Conservation (phyloP, 2,888 invertebrate species). For the Epistrophe eligans region DNA sequence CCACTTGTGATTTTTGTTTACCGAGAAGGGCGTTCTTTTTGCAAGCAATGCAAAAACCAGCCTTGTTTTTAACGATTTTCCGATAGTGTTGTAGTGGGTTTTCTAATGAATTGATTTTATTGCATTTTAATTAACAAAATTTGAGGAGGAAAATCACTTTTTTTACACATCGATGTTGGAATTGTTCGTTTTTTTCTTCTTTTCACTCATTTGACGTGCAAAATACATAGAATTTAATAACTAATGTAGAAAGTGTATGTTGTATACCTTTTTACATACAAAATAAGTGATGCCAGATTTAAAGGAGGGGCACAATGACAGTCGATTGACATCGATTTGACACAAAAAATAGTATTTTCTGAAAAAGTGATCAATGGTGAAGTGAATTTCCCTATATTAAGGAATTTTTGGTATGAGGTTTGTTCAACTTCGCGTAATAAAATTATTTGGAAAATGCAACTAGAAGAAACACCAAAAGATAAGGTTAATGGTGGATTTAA, state of each 20-base stretch:
- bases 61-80: conserved; percentile 56
- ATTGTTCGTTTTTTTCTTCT: conserved; percentile 58
- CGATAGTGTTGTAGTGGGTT: conserved; percentile 35
- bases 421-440: background rate
- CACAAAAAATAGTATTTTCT: conserved; percentile 16
- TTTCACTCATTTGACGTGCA: conserved; percentile 72
- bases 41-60: conserved; percentile 67
- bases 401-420: background rate
- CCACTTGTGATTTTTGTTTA: conserved; percentile 70
- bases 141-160: conserved; percentile 62
- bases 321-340: conserved; percentile 58
- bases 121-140: conserved; percentile 65
- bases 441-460: no score
- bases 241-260: conserved; percentile 68
- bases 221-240: conserved; percentile 75
- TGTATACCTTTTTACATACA: conserved; percentile 75
- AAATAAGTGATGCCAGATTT: conserved; percentile 74
- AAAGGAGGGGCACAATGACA: conserved; percentile 75
- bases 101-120: conserved; percentile 25
- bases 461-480: no score
- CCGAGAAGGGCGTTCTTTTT: conserved; percentile 75
- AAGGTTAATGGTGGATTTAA: no score
- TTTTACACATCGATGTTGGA: conserved; percentile 66
- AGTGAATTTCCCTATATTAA: background rate
- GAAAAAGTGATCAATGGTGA: background rate